phyloP scores from a whole-genome alignment of 1,140 invertebrate genomes.

The Megalopta genalis region DNA sequence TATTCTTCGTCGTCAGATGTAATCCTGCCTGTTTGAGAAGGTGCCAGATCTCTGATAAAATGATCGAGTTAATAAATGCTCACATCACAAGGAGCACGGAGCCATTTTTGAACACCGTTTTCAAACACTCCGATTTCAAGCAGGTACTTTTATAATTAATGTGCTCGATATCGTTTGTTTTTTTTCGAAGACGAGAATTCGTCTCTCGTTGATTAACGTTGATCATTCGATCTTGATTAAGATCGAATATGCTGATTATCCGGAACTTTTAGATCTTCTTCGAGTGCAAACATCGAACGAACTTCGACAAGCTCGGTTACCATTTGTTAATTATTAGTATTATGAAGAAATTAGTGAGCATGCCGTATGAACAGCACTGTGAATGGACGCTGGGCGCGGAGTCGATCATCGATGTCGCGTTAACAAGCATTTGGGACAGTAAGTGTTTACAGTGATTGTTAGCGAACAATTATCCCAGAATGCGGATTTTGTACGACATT shows the following conservation, averaged over 20 bases:
- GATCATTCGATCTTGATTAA: too few relatives aligned
- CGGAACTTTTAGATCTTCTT: constrained; percentile 64
- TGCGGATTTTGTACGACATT: too few relatives aligned
- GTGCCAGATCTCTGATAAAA: constrained; percentile 36
- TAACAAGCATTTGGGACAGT: constrained; percentile 68
- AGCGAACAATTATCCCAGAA: too few relatives aligned
- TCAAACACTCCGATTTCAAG: constrained; percentile 61
- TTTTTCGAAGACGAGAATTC: not conserved
- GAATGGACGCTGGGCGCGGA: constrained; percentile 61
- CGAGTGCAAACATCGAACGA: constrained; percentile 48
- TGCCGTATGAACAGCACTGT: constrained; percentile 50
- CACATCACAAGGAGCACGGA: constrained; percentile 56
- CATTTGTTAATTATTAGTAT: constrained; percentile 69
- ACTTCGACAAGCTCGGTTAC: constrained; percentile 61
- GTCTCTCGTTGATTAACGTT: not conserved
- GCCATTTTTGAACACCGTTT: constrained; percentile 59
- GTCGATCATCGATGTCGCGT: constrained; percentile 66
- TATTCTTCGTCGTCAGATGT: constrained; percentile 50
- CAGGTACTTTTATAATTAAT: constrained; percentile 52
- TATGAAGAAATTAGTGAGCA: constrained; percentile 65
- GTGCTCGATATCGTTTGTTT: not conserved
- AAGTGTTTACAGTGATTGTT: constrained; percentile 37
- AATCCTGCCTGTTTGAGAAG: constrained; percentile 57
- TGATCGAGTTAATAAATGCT: constrained; percentile 57
- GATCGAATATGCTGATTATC: not conserved